Conservation (phyloP, 2,888 invertebrate genomes). For the Pyrocoelia pectoralis region DNA sequence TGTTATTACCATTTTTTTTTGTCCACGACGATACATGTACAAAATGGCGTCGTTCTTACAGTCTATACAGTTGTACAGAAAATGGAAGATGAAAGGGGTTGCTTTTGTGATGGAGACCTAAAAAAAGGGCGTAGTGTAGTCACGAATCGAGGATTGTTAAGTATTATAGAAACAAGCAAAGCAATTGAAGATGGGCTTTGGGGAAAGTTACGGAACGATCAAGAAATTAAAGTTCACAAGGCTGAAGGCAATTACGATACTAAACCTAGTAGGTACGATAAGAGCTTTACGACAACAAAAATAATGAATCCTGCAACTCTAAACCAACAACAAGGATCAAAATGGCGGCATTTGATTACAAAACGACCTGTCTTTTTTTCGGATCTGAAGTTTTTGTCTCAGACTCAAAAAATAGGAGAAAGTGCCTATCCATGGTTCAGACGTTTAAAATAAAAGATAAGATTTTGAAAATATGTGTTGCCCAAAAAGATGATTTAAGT, state of each 20-base stretch:
- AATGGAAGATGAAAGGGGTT: background rate
- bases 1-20: too few relatives aligned
- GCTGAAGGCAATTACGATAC: background rate
- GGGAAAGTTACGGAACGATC: background rate
- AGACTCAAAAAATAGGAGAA: background rate
- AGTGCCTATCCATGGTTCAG: too few relatives aligned
- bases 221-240: background rate
- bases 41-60: too few relatives aligned
- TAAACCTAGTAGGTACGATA: background rate
- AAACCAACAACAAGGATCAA: background rate
- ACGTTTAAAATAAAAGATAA: background rate
- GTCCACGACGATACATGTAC: too few relatives aligned
- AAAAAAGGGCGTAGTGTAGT: background rate
- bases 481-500: background rate
- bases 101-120: background rate
- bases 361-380: background rate
- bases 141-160: background rate
- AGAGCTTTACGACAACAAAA: background rate
- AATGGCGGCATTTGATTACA: background rate
- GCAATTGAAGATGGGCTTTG: slow-evolving; percentile 6
- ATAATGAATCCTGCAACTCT: background rate
- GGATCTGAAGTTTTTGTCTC: background rate
- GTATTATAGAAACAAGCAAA: background rate
- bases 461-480: background rate
- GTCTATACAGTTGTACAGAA: too few relatives aligned